phyloP scores from a whole-genome alignment of 2,888 invertebrate species.

The Sacculina carcini region DNA sequence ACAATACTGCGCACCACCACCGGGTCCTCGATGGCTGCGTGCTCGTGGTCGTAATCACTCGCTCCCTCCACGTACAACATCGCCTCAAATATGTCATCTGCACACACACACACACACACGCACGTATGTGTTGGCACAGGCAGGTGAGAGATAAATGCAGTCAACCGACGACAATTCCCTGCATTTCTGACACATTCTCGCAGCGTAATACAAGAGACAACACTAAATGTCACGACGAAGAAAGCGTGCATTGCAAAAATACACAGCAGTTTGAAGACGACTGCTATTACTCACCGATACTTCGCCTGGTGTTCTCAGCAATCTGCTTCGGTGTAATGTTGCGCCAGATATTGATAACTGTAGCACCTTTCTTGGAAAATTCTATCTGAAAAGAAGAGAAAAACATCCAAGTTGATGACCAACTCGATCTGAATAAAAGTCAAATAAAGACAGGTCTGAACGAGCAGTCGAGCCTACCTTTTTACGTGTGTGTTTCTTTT shows the following conservation, averaged over 20 bases:
- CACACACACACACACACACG: constrained; percentile 18
- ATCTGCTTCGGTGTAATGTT: constrained; percentile 54
- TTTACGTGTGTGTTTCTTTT: constrained; percentile 35
- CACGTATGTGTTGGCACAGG: too few relatives aligned
- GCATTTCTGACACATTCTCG: too few relatives aligned
- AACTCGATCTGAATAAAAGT: too few relatives aligned
- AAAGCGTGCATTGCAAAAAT: background rate
- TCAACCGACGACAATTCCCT: too few relatives aligned
- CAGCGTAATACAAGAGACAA: constrained; percentile 4
- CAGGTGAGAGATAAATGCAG: too few relatives aligned
- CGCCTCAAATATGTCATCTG: constrained; percentile 40
- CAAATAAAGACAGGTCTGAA: too few relatives aligned
- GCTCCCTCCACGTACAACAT: constrained; percentile 35
- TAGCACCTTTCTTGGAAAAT: constrained; percentile 13
- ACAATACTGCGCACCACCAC: constrained; percentile 38
- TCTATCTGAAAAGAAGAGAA: background rate
- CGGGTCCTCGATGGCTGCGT: constrained; percentile 33
- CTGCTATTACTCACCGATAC: constrained; percentile 27
- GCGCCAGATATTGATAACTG: constrained; percentile 41
- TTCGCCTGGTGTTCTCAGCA: constrained; percentile 33
- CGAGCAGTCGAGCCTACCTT: constrained; percentile 25
- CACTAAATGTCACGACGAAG: constrained; percentile 12
- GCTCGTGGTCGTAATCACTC: constrained; percentile 26
- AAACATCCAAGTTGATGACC: background rate
- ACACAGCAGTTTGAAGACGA: background rate